Conservation (phyloP, 2,888 invertebrate species). For the Daptonema setosum region DNA sequence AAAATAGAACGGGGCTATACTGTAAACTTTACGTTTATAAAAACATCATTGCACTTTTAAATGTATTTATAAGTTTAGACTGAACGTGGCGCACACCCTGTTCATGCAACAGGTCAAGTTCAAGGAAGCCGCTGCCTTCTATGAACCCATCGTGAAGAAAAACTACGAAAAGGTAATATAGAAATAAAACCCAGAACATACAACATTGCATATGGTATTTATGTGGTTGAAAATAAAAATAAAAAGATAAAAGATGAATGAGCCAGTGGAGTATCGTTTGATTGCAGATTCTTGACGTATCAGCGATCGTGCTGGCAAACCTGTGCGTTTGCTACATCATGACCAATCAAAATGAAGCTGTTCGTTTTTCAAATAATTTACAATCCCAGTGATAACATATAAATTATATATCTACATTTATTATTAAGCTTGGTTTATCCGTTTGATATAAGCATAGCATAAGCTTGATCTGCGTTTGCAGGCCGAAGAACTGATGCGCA, state of each 20-base stretch:
- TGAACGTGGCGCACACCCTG: slow-evolving; percentile 91
- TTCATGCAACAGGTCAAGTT: slow-evolving; percentile 99
- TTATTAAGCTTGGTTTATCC: too few relatives aligned
- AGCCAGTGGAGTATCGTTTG: too few relatives aligned
- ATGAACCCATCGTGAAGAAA: slow-evolving; percentile 87
- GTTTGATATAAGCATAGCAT: too few relatives aligned
- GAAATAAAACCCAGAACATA: slow-evolving; percentile 2
- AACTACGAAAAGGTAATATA: slow-evolving; percentile 54
- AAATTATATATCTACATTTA: too few relatives aligned
- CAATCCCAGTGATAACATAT: too few relatives aligned
- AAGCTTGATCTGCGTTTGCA: too few relatives aligned
- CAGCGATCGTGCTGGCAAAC: slow-evolving; percentile 93
- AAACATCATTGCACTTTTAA: too few relatives aligned
- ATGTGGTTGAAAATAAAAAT: not conserved
- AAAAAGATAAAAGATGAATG: too few relatives aligned
- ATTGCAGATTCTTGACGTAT: slow-evolving; percentile 54
- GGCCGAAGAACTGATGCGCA: slow-evolving; percentile 90
- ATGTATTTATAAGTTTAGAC: too few relatives aligned
- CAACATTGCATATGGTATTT: not conserved
- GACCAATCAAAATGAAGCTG: slow-evolving; percentile 90
- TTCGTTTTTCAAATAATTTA: slow-evolving; percentile 12
- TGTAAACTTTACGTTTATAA: too few relatives aligned
- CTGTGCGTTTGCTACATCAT: slow-evolving; percentile 95
- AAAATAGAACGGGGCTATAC: too few relatives aligned
- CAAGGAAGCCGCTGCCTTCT: slow-evolving; percentile 88